These are phyloP conservation scores for Coreius guichenoti DNA, from an alignment of 2,797 vertebrate species.

Conservation along the genomic window DNA sequence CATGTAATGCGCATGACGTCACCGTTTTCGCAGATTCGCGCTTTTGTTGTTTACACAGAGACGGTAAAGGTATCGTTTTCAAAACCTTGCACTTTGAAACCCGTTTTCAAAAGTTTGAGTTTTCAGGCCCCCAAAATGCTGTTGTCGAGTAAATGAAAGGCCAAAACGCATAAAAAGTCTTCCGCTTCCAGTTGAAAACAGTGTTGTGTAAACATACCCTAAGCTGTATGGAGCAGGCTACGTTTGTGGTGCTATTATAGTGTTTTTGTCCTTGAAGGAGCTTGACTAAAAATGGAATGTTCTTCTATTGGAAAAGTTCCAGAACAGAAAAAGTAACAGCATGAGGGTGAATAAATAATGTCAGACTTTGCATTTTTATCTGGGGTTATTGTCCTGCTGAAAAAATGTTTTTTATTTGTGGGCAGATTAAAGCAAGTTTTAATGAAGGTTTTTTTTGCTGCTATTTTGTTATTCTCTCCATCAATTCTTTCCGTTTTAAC, in stretches of 20 bases:
- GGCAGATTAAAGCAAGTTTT: not conserved
- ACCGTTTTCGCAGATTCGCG: too few relatives aligned
- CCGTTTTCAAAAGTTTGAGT: too few relatives aligned
- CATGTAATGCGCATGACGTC: too few relatives aligned
- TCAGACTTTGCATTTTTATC: not conserved
- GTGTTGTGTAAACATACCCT: too few relatives aligned
- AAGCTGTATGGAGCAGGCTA: not conserved
- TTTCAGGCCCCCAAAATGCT: too few relatives aligned
- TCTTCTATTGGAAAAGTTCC: not conserved
- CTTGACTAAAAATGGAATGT: not conserved
- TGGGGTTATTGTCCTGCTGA: not conserved
- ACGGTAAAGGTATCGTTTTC: too few relatives aligned
- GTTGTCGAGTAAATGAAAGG: too few relatives aligned
- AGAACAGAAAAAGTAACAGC: not conserved
- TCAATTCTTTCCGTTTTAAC: not conserved
- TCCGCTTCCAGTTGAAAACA: too few relatives aligned
- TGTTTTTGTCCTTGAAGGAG: not conserved
- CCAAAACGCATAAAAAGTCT: too few relatives aligned
- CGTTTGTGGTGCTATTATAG: not conserved
- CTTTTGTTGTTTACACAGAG: too few relatives aligned
- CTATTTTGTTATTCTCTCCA: not conserved
- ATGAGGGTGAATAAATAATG: not conserved
- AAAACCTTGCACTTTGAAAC: too few relatives aligned
- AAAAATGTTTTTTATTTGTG: not conserved
- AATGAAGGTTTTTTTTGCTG: not conserved